These are phyloP conservation scores for Hucho hucho DNA, from an alignment of 2,113 vertebrate species.

Conservation along the genomic window DNA sequence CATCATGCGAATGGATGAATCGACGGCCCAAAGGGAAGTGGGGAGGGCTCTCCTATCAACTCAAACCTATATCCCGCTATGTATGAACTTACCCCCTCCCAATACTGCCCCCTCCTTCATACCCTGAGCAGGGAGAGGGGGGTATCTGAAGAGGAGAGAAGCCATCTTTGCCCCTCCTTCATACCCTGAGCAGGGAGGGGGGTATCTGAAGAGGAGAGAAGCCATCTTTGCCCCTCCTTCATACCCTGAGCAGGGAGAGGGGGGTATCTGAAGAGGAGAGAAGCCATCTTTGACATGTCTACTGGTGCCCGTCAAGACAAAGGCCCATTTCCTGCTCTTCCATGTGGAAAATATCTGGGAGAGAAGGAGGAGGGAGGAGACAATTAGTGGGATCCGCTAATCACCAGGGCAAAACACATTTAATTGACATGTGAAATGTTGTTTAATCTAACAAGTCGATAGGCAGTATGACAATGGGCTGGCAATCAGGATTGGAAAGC, in stretches of 20 bases:
- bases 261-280: constrained; percentile 49
- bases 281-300: constrained; percentile 68
- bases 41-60: constrained; percentile 12
- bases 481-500: constrained; percentile 16
- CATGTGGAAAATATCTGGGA: constrained; percentile 77
- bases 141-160: constrained; percentile 52
- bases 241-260: constrained; percentile 33
- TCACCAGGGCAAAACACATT: constrained; percentile 75
- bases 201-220: constrained; percentile 52
- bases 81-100: constrained; percentile 26
- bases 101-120: constrained; percentile 8
- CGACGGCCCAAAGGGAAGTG: neutral
- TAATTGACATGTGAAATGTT: constrained; percentile 78
- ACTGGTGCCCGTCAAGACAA: constrained; percentile 68
- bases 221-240: constrained; percentile 56
- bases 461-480: constrained; percentile 61
- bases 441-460: constrained; percentile 75
- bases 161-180: constrained; percentile 63
- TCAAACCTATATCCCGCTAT: constrained; percentile 3
- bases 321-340: constrained; percentile 72
- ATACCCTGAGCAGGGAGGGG: constrained; percentile 35
- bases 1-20: constrained; percentile 14
- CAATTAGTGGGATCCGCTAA: constrained; percentile 78
- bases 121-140: constrained; percentile 3
- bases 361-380: constrained; percentile 30